Conservation (phyloP, 1,140 invertebrate genomes). For the Ceratina japonica region DNA sequence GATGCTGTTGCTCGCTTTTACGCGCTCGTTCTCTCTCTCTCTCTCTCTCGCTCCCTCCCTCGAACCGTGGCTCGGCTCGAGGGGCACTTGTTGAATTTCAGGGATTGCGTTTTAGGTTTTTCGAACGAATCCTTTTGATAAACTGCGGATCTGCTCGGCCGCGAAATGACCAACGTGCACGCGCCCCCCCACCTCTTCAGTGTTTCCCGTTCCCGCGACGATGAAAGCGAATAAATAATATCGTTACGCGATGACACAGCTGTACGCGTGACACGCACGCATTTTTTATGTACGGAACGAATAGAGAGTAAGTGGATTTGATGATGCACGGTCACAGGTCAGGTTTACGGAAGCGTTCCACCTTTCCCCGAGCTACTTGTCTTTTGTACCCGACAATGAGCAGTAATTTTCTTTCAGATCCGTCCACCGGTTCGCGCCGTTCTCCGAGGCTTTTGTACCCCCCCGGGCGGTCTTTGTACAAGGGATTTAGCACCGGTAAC, state of each 20-base stretch:
- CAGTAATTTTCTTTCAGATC: constrained; percentile 5
- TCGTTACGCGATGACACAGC: neutral
- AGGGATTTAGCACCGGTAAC: neutral
- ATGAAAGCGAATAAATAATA: neutral
- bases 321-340: constrained; percentile 24
- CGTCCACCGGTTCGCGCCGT: neutral
- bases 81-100: constrained; percentile 77
- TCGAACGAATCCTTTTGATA: constrained; percentile 41
- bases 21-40: constrained; percentile 20
- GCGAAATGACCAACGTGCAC: neutral
- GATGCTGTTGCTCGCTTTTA: constrained; percentile 44
- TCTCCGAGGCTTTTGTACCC: neutral
- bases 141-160: constrained; percentile 17
- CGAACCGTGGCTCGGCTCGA: constrained; percentile 35
- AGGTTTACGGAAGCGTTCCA: neutral
- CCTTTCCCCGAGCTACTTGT: neutral
- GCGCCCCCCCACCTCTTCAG: too few species aligned
- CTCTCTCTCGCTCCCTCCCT: constrained; percentile 16
- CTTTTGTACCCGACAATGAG: neutral
- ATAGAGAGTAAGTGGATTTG: constrained; percentile 13
- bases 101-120: constrained; percentile 55
- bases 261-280: neutral
- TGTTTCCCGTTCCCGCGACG: neutral
- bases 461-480: neutral
- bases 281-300: too few species aligned